These are phyloP conservation scores for Ptychadena robeensis DNA, from an alignment of 2,797 vertebrate species.

Conservation along the genomic window DNA sequence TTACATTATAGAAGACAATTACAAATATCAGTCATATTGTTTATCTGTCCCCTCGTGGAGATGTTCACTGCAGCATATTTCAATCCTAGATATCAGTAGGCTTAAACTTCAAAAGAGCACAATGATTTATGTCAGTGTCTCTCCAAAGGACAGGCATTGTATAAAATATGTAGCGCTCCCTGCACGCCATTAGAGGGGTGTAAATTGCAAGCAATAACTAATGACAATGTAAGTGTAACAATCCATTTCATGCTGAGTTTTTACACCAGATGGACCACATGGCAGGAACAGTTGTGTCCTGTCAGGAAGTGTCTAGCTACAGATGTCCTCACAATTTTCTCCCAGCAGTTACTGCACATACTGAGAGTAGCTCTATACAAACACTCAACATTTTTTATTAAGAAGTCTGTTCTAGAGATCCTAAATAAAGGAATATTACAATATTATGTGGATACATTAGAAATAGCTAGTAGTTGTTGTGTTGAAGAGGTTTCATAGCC, in stretches of 20 bases:
- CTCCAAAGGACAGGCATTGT: not conserved
- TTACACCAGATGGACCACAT: conserved; percentile 60
- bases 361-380: conserved; percentile 16
- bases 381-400: too few species aligned
- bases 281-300: conserved; percentile 61
- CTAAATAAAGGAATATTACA: too few species aligned
- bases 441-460: too few species aligned
- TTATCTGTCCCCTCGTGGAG: not conserved
- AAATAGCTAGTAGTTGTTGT: too few species aligned
- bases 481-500: too few species aligned
- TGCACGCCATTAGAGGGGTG: not conserved
- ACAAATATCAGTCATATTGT: not conserved
- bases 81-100: not conserved
- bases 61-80: not conserved
- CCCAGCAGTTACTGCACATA: conserved; percentile 50
- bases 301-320: conserved; percentile 61
- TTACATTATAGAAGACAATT: not conserved
- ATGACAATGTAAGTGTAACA: conserved; percentile 26
- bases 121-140: not conserved
- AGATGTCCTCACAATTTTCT: conserved; percentile 55
- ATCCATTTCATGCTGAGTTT: conserved; percentile 8
- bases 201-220: not conserved
- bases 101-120: not conserved
- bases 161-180: not conserved
- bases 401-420: too few species aligned